Evolutionary conservation across 2,797 vertebrate genomes (phyloP).

Genomic region (Corythornis leucogaster): DNA sequence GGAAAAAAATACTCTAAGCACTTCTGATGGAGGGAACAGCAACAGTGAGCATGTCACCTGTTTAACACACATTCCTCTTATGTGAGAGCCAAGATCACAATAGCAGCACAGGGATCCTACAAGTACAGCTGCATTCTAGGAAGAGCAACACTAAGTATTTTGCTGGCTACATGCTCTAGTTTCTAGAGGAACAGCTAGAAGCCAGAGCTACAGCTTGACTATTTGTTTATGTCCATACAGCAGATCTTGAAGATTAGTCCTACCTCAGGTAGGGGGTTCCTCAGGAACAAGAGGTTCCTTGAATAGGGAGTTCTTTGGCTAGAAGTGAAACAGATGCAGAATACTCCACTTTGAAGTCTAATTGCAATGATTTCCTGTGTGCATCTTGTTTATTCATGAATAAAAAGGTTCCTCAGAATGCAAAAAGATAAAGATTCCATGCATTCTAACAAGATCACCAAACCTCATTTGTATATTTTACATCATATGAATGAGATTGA

Average conservation of each 20-base stretch:
- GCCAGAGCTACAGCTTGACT: slow-evolving; percentile 16
- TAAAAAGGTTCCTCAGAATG: background rate
- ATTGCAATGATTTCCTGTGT: background rate
- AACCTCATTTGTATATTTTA: background rate
- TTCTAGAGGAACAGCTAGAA: slow-evolving; percentile 46
- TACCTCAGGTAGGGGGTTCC: slow-evolving; percentile 33
- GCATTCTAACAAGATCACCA: background rate
- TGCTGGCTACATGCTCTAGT: slow-evolving; percentile 18
- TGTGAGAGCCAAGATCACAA: background rate
- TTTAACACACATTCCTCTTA: background rate
- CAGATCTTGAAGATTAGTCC: slow-evolving; percentile 15
- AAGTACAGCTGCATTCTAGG: background rate
- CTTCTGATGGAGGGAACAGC: background rate
- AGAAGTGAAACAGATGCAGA: slow-evolving; percentile 59
- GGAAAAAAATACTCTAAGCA: background rate
- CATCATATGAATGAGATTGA: background rate
- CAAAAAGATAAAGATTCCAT: background rate
- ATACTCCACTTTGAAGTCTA: slow-evolving; percentile 22
- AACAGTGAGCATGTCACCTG: background rate
- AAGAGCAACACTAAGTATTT: background rate
- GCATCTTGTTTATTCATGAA: background rate
- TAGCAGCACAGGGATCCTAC: slow-evolving; percentile 19
- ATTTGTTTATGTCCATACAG: background rate
- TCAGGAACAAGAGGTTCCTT: slow-evolving; percentile 57
- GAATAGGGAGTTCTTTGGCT: slow-evolving; percentile 56